phyloP scores from a whole-genome alignment of 2,888 invertebrate genomes.

The Smittia aterrima region DNA sequence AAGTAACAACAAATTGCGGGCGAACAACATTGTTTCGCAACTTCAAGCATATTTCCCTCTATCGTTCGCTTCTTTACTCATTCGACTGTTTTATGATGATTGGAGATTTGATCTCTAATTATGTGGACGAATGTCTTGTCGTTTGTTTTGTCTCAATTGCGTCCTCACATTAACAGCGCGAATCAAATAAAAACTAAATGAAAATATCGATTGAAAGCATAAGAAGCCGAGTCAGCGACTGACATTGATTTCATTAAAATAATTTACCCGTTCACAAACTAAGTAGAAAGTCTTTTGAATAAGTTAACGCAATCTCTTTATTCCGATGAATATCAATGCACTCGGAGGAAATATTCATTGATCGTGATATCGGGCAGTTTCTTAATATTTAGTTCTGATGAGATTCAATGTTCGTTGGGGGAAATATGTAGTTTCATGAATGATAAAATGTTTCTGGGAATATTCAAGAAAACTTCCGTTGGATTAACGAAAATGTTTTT shows the following conservation, averaged over 20 bases:
- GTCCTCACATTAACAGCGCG: too few relatives aligned
- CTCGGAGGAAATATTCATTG: neutral
- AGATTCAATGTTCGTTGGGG: neutral
- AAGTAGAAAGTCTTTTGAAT: slow-evolving; percentile 38
- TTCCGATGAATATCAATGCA: neutral
- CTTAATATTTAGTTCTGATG: neutral
- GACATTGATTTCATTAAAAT: slow-evolving; percentile 4
- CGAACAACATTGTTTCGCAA: neutral
- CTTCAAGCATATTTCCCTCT: neutral
- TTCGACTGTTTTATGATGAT: slow-evolving; percentile 3
- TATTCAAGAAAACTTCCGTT: neutral
- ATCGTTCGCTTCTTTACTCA: too few relatives aligned
- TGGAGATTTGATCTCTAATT: neutral
- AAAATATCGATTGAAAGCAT: slow-evolving; percentile 16
- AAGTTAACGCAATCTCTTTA: slow-evolving; percentile 22
- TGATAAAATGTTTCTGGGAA: neutral
- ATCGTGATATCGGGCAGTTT: too few relatives aligned
- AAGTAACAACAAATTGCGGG: neutral
- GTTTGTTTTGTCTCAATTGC: too few relatives aligned
- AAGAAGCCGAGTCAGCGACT: neutral
- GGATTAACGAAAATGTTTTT: neutral
- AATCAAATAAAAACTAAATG: neutral
- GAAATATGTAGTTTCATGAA: slow-evolving; percentile 8
- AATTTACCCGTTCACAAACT: slow-evolving; percentile 21
- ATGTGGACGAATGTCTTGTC: too few relatives aligned